A percentile compares a stretch with the other conserved stretches of the same genome.
phyloP scores from a whole-genome alignment of 2,888 invertebrate species.

The Coecobrya sp. region DNA sequence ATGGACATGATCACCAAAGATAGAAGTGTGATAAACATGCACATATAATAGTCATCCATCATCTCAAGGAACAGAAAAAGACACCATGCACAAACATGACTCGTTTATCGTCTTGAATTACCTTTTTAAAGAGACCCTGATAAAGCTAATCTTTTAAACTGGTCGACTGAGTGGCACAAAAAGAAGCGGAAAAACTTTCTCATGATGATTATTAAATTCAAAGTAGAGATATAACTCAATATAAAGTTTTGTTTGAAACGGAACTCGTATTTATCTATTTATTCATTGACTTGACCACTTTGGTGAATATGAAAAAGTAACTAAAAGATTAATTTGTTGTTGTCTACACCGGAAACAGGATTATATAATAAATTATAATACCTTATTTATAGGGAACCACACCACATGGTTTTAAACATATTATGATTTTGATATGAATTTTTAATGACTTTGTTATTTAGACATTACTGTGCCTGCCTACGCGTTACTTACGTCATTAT shows the following conservation, averaged over 20 bases:
- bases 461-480: not conserved
- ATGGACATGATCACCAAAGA: not conserved
- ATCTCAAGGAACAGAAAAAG: not conserved
- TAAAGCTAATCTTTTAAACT: constrained; percentile 26
- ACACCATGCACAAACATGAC: not conserved
- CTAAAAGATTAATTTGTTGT: constrained; percentile 14
- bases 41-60: not conserved
- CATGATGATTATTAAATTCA: constrained; percentile 45
- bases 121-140: not conserved
- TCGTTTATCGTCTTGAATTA: not conserved
- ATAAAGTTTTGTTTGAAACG: constrained; percentile 7
- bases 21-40: not conserved
- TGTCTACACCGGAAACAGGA: constrained; percentile 60
- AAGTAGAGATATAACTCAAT: not conserved
- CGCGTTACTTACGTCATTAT: constrained; percentile 55
- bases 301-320: not conserved
- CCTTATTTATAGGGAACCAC: not conserved
- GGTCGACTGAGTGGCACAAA: constrained; percentile 7
- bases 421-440: constrained; percentile 43
- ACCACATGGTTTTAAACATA: constrained; percentile 26
- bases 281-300: not conserved
- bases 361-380: not conserved
- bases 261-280: not conserved
- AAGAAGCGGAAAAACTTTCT: constrained; percentile 40
- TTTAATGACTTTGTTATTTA: constrained; percentile 40